phyloP scores from a whole-genome alignment of 2,797 vertebrate genomes.

The Pogonophryne albipinna region DNA sequence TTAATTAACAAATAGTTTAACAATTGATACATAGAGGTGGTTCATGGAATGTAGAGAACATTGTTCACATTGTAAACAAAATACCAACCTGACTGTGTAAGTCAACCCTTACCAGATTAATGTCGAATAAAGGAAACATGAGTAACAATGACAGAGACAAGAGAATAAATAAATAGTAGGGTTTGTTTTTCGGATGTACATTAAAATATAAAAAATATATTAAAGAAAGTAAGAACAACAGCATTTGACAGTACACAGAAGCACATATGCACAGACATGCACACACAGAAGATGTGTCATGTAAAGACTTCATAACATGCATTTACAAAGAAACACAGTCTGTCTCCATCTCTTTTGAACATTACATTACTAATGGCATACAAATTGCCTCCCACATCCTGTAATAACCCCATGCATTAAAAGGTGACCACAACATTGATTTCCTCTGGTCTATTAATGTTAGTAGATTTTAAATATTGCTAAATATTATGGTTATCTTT shows the following conservation, averaged over 20 bases:
- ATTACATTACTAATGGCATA: neutral
- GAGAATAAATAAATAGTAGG: neutral
- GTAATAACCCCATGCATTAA: neutral
- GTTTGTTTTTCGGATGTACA: neutral
- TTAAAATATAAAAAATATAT: neutral
- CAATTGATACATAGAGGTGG: no score
- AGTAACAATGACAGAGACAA: neutral
- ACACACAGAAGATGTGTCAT: neutral
- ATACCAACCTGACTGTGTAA: no score
- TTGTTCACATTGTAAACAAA: no score
- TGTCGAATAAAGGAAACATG: neutral
- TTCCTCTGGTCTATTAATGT: conserved; percentile 14
- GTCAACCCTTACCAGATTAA: no score
- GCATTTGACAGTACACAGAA: neutral
- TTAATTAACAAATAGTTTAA: no score
- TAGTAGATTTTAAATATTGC: conserved; percentile 39
- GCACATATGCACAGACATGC: neutral
- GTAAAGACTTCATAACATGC: neutral
- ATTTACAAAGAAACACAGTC: neutral
- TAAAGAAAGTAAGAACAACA: neutral
- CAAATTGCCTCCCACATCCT: neutral
- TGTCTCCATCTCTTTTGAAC: neutral
- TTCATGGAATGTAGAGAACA: no score
- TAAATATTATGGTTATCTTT: conserved; percentile 25
- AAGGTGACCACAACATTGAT: neutral